Evolutionary conservation across 2,113 vertebrate genomes (phyloP), one percentile per base, ranked within the genome.

Genomic region (Leptobrachium leishanense): DNA sequence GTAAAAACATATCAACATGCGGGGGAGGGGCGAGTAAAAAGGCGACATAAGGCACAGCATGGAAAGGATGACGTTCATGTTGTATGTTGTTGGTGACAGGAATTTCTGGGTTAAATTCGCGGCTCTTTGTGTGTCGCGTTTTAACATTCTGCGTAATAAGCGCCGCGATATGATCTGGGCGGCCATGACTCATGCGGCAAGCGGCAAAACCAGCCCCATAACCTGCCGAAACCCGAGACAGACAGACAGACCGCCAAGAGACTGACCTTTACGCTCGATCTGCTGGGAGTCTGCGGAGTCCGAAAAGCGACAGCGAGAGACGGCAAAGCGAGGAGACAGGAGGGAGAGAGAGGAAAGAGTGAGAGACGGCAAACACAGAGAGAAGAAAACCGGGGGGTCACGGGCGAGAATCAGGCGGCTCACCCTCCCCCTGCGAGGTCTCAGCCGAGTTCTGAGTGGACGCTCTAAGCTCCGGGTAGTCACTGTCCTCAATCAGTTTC

Each of bases 401-500:
- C 7, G 6, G 50, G 11, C 13, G 8, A 6, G 55, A 44, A 2
- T 43, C 12, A 12, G 31, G 2, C 5, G 11, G 9, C 81, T 72
- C 74, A 82, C 82, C 84, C 73, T 85, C 84, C 74, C 82, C 79
- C 11, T 83, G 76, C 6, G 72, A 79, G 8, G 71, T 57, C 67
- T 72, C 77, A 2, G 57, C 55, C 0, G 68, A 67, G 46, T 39
- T 82, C 6, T 43, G 81, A 2, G 73, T 72, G 12, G 84, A 72
- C 2, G 80, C 76, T 41, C 57, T 74, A 62, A 93, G 91, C 43
- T 94, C 94, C 1, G 93, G 90, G 71, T 95, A 93, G 59, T 92
- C 92, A 10, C 92, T 93, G 85, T 94, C 93, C 3, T 92, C 88
- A 0, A 91, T 93, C 80, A 95, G 85, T 39, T 94, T 88, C 85